phyloP scores from a whole-genome alignment of 2,113 vertebrate genomes.

The Thinocorus orbignyianus region DNA sequence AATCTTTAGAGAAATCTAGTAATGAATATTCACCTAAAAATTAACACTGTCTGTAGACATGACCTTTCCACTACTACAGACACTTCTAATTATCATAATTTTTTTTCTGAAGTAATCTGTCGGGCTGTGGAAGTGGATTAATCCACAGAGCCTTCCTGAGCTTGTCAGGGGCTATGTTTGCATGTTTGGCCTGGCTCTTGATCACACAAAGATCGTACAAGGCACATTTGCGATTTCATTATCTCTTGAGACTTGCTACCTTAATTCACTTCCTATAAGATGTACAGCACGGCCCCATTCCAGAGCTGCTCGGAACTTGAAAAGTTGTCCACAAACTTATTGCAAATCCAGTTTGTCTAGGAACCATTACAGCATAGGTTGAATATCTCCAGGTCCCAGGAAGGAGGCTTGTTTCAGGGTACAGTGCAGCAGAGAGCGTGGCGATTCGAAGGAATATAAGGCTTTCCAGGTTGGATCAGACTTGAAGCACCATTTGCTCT shows the following conservation, averaged over 20 bases:
- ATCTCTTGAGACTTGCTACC: neutral
- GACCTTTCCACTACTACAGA: neutral
- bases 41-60: neutral
- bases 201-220: neutral
- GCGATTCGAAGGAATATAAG: neutral
- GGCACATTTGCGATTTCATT: too few relatives aligned
- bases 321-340: neutral
- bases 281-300: accelerated
- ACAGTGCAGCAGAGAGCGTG: neutral
- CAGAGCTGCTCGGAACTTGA: neutral
- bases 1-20: neutral
- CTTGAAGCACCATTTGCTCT: accelerated
- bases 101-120: neutral
- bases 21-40: neutral
- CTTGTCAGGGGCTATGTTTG: neutral
- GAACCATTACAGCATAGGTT: neutral
- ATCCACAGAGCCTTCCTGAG: neutral
- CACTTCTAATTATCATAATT: neutral
- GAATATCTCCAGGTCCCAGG: neutral
- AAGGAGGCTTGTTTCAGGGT: neutral
- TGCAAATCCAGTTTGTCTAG: neutral
- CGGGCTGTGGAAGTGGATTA: neutral
- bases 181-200: neutral
- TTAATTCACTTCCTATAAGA: neutral
- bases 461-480: neutral